Conservation (phyloP, 1,140 invertebrate species). For the Lucilia sericata region DNA sequence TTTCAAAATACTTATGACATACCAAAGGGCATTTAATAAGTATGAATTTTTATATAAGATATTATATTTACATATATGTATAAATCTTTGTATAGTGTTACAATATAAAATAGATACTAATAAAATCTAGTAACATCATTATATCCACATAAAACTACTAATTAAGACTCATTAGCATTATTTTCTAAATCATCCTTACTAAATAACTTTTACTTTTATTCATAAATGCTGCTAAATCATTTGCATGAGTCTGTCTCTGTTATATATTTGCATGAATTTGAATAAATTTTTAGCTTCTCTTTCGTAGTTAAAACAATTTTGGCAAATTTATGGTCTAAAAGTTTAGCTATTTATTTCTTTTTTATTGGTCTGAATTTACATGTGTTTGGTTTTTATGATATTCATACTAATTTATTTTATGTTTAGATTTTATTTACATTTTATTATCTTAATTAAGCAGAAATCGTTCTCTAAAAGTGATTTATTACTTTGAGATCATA, state of each 20-base stretch:
- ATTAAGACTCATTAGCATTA: background rate
- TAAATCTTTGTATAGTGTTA: too few species aligned
- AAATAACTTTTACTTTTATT: slow-evolving; percentile 1
- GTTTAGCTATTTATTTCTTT: background rate
- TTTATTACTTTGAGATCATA: background rate
- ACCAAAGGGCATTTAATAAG: background rate
- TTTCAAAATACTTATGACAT: background rate
- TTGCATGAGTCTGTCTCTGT: too few species aligned
- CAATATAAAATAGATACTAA: too few species aligned
- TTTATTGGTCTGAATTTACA: too few species aligned
- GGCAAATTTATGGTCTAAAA: background rate
- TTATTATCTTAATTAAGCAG: background rate
- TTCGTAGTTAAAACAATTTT: background rate
- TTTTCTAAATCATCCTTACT: background rate
- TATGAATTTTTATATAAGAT: too few species aligned
- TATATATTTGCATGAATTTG: background rate
- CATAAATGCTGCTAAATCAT: too few species aligned
- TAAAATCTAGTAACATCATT: too few species aligned
- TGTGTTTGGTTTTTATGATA: background rate
- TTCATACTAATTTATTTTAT: background rate
- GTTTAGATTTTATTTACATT: background rate
- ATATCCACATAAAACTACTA: too few species aligned
- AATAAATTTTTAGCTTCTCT: background rate
- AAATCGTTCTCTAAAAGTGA: background rate
- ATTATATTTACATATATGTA: too few species aligned